Evolutionary conservation across 2,113 vertebrate genomes (phyloP), one percentile per base, ranked within the genome.

Genomic region (Parotia lawesii): DNA sequence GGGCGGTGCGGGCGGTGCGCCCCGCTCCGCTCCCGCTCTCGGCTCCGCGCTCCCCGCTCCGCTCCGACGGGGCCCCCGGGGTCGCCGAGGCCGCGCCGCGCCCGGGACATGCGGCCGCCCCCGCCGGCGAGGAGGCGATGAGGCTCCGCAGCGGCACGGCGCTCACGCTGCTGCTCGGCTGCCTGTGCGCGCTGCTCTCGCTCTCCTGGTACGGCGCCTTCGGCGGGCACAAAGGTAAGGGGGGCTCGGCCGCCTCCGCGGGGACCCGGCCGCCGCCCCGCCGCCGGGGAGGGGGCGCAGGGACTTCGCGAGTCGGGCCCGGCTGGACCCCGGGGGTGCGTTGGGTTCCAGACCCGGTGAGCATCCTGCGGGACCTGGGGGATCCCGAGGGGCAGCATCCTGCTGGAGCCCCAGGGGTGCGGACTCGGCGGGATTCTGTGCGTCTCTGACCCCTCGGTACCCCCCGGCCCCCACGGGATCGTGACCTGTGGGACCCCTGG

Each of bases 171-270:
- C 98, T 99, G 97, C 98, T 99, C 96, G 98, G 98, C 97, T 98
- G 98, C 96, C 97, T 99, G 87, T 99, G 99, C 98, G 99, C 98
- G 95, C 98, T 99, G 95, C 97, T 99, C 95, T 99, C 99, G 74
- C 97, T 99, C 71, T 99, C 99, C 96, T 99, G 99, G 99, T 99
- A 99, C 98, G 98, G 99, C 95, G 99, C 99, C 95, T 99, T 99
- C 98, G 98, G 98, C 98, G 98, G 98, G 97, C 98, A 98, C 97
- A 99, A 99, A 99, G 99, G 99, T 99, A 96, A 97, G 97, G 28
- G 60, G 50, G 31, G 53, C 73, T 91, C 71, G 51, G 83, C 22
- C 16, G 29, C 28, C 70, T 70, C 56, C 64, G 33, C 40, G 21
- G 56, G 47, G 37, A 44, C 72, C 45, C 71, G 65, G 83, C 28